Percentiles rank a stretch among this genome's conserved stretches.
Evolutionary conservation across 2,888 invertebrate species (phyloP).

Genomic region (Drosophila conformis): DNA sequence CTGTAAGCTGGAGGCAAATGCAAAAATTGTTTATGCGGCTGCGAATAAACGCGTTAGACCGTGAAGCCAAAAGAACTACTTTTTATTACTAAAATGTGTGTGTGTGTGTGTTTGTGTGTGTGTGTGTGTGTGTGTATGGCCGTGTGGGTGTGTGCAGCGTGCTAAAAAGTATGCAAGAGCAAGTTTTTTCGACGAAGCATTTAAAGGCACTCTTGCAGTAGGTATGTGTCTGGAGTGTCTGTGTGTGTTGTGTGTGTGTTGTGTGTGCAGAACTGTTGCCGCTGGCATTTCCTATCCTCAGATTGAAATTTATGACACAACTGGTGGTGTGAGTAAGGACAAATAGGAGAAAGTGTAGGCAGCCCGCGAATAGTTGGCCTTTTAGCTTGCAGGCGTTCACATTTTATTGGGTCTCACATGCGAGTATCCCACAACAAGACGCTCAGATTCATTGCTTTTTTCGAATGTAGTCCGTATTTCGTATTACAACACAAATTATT

Average conservation of each 20-base stretch:
- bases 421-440: constrained; percentile 1
- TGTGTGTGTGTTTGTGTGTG: constrained; percentile 6
- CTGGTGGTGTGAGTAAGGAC: not conserved
- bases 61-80: constrained; percentile 68
- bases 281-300: constrained; percentile 30
- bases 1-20: constrained; percentile 30
- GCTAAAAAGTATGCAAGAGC: constrained; percentile 67
- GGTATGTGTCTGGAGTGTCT: constrained; percentile 7
- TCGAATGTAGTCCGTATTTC: constrained; percentile 38
- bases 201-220: constrained; percentile 39
- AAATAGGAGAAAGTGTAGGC: not conserved
- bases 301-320: constrained; percentile 74
- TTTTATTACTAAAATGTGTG: constrained; percentile 64
- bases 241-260: constrained; percentile 2
- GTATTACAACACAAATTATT: constrained; percentile 72
- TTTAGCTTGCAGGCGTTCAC: constrained; percentile 18
- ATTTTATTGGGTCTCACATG: constrained; percentile 9
- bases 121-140: not conserved
- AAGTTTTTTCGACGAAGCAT: constrained; percentile 50
- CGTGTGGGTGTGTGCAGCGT: constrained; percentile 23
- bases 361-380: constrained; percentile 7
- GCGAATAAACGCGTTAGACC: constrained; percentile 57
- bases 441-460: constrained; percentile 37
- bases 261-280: constrained; percentile 18
- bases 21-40: constrained; percentile 38